A percentile compares a stretch with the other conserved stretches of the same genome.
Conservation (phyloP, 2,113 vertebrate genomes). For the Myodes glareolus region DNA sequence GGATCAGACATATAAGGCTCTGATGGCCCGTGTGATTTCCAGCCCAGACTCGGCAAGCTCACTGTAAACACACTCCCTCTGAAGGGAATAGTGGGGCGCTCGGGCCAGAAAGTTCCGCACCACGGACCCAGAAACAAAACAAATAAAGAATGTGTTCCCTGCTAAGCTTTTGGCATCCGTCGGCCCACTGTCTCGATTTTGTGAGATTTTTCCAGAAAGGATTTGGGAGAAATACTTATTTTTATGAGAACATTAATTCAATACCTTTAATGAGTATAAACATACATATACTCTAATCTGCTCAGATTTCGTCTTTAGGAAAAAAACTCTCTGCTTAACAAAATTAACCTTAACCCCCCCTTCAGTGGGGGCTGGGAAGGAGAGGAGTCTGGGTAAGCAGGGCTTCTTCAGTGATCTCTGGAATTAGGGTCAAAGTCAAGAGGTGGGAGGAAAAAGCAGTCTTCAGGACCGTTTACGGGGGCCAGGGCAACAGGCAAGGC, state of each 20-base stretch:
- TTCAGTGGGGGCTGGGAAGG: background rate
- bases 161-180: background rate
- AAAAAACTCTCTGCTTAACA: slow-evolving; percentile 49
- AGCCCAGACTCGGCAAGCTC: slow-evolving; percentile 32
- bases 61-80: background rate
- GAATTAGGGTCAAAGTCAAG: slow-evolving; percentile 31
- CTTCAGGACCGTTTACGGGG: background rate
- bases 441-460: background rate
- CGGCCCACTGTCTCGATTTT: slow-evolving; percentile 14
- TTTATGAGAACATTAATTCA: background rate
- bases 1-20: background rate
- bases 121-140: background rate
- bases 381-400: slow-evolving; percentile 18
- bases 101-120: background rate
- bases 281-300: background rate
- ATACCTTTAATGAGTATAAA: background rate
- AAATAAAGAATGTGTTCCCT: slow-evolving; percentile 12
- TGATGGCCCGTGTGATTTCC: background rate
- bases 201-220: slow-evolving; percentile 52
- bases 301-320: slow-evolving; percentile 44
- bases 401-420: background rate
- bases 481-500: background rate
- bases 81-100: background rate
- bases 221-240: slow-evolving; percentile 10
- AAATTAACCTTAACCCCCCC: slow-evolving; percentile 29